Conservation (phyloP, 2,888 invertebrate genomes). For the Lasioglossum malachurum region DNA sequence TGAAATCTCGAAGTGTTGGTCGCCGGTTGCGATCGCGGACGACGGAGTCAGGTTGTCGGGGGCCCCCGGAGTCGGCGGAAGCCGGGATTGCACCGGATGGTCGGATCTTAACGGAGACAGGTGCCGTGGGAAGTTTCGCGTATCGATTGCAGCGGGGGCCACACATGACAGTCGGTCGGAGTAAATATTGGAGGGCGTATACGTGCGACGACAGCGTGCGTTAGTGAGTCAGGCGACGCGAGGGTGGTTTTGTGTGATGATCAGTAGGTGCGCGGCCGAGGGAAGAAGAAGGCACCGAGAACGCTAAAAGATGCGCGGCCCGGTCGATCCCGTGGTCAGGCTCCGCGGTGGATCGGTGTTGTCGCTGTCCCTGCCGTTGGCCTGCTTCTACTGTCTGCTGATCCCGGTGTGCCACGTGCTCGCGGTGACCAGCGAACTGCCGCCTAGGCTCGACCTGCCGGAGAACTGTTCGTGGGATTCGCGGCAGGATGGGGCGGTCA, state of each 20-base stretch:
- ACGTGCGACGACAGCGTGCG: conserved; percentile 41
- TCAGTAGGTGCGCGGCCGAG: conserved; percentile 55
- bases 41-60: neutral
- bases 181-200: conserved; percentile 52
- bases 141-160: conserved; percentile 25
- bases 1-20: conserved; percentile 51
- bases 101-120: neutral
- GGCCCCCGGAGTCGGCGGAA: neutral
- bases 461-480: conserved; percentile 92
- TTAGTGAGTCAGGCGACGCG: conserved; percentile 14
- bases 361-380: conserved; percentile 42
- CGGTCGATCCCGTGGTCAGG: conserved; percentile 41
- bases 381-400: conserved; percentile 67
- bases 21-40: neutral
- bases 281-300: conserved; percentile 59
- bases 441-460: conserved; percentile 91
- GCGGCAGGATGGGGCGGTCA: conserved; percentile 83
- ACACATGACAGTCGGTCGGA: conserved; percentile 48
- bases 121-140: neutral
- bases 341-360: conserved; percentile 54
- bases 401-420: conserved; percentile 77
- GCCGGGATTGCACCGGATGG: neutral
- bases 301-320: conserved; percentile 67
- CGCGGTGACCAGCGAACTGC: conserved; percentile 83
- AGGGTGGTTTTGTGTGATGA: conserved; percentile 58